Evolutionary conservation across 2,113 vertebrate species (phyloP), one percentile per base, ranked within the genome.

Genomic region (Albula goreensis): DNA sequence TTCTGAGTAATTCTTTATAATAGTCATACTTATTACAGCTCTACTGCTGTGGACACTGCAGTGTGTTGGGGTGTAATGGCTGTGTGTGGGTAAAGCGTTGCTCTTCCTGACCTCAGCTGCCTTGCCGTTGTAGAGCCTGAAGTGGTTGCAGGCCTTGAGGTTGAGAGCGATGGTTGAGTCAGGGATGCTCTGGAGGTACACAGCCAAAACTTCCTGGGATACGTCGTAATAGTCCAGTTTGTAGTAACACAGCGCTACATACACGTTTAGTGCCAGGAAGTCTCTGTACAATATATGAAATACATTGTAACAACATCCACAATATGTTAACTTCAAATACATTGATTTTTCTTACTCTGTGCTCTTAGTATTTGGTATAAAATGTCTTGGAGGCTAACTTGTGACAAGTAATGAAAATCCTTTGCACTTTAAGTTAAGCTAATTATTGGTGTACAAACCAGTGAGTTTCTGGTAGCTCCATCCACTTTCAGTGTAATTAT

Each of bases 211-310:
- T 90, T 99, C 98, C 90, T 99, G 98, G 50, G 98, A 99, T 50
- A 99, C 97, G 84, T 99, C 98, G 49, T 98, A 99, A 92, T 99
- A 99, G 92, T 99, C 98, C 93, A 99, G 89, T 85, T 99, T 99
- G 92, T 99, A 99, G 94, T 99, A 99, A 91, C 98, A 99, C 31
- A 99, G 93, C 79, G 98, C 98, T 89, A 99, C 98, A 4, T 99
- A 99, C 0, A 99, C 98, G 86, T 99, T 99, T 91, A 99, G 94
- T 70, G 98, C 98, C 89, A 99, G 94, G 89, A 97, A 99, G 4
- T 99, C 97, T 92, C 98, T 97, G 86, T 53, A 87, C 82, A 89
- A 63, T 85, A 78, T 13, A 82, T 25, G 79, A 53, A 8, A 86
- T 15, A 87, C 2, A 81, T 19, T n/a, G 22, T 53, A 56, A 19